Conservation (phyloP, 2,888 invertebrate genomes). For the Liposcelis brunnea region DNA sequence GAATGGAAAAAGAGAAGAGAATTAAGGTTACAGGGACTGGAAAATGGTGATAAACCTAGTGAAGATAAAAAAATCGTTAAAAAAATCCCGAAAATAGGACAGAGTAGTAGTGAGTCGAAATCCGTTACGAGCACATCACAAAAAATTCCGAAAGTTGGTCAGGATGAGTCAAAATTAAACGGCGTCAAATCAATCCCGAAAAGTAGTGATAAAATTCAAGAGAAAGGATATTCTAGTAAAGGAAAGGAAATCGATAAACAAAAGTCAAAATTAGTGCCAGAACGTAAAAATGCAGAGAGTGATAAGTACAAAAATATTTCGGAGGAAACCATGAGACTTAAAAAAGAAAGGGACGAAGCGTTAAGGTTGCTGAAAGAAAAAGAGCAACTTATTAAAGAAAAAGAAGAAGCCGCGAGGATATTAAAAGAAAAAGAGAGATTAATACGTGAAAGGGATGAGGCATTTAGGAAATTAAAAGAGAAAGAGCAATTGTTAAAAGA, state of each 20-base stretch:
- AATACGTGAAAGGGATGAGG: slow-evolving; percentile 10
- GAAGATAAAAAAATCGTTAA: background rate
- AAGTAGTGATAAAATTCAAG: background rate
- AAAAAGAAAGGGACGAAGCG: slow-evolving; percentile 27
- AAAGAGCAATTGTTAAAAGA: slow-evolving; percentile 4
- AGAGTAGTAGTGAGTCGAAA: background rate
- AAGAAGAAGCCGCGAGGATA: slow-evolving; percentile 15
- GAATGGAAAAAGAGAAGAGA: slow-evolving; percentile 40
- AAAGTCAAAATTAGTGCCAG: too few relatives aligned
- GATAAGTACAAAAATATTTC: slow-evolving; percentile 6
- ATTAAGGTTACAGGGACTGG: slow-evolving; percentile 18
- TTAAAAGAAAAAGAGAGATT: slow-evolving; percentile 18
- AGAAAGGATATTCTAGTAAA: background rate
- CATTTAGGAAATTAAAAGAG: slow-evolving; percentile 15
- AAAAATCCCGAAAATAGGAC: slow-evolving; percentile 4
- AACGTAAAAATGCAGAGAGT: too few relatives aligned
- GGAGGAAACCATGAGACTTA: slow-evolving; percentile 25
- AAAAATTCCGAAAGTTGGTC: slow-evolving; percentile 13
- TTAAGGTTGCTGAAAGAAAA: background rate
- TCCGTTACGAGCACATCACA: background rate
- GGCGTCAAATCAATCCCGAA: background rate
- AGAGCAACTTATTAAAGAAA: too few relatives aligned
- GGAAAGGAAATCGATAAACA: background rate
- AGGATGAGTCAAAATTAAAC: background rate
- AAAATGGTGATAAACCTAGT: background rate